Conservation (phyloP, 2,888 invertebrate genomes). For the Seira ritae region DNA sequence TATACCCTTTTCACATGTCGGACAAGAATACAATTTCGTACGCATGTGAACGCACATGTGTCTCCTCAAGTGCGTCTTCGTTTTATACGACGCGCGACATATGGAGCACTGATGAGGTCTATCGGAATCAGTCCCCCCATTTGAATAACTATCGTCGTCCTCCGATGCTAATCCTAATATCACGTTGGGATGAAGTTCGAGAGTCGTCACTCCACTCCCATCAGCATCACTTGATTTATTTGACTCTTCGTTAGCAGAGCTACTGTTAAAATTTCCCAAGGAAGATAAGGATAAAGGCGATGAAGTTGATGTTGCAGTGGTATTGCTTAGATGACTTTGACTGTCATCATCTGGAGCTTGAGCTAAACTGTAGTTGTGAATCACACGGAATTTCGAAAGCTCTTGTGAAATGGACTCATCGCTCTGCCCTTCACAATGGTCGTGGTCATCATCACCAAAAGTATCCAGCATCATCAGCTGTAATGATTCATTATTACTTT, state of each 20-base stretch:
- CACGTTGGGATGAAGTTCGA: constrained; percentile 51
- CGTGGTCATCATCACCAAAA: too few species aligned
- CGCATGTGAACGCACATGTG: constrained; percentile 70
- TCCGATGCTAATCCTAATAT: constrained; percentile 32
- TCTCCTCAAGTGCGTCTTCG: constrained; percentile 68
- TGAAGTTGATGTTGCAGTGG: background rate
- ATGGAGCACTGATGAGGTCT: constrained; percentile 63
- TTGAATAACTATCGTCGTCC: constrained; percentile 18
- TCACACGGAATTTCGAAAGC: too few species aligned
- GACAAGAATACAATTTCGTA: constrained; percentile 67
- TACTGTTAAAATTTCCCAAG: too few species aligned
- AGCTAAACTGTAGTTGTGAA: too few species aligned
- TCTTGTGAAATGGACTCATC: too few species aligned
- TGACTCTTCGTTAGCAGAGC: too few species aligned
- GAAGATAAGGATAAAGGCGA: background rate
- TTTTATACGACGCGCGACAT: constrained; percentile 69
- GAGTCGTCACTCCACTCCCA: constrained; percentile 25
- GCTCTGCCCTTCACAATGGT: too few species aligned
- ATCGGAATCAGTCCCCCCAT: constrained; percentile 29
- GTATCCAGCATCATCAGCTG: too few species aligned
- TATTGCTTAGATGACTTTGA: too few species aligned
- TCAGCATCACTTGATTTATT: too few species aligned
- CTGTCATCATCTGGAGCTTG: too few species aligned
- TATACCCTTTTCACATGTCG: constrained; percentile 68
- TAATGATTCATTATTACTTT: too few species aligned